These are phyloP conservation scores for Ormyrus labotus DNA, from an alignment of 2,888 invertebrate genomes.

Conservation along the genomic window DNA sequence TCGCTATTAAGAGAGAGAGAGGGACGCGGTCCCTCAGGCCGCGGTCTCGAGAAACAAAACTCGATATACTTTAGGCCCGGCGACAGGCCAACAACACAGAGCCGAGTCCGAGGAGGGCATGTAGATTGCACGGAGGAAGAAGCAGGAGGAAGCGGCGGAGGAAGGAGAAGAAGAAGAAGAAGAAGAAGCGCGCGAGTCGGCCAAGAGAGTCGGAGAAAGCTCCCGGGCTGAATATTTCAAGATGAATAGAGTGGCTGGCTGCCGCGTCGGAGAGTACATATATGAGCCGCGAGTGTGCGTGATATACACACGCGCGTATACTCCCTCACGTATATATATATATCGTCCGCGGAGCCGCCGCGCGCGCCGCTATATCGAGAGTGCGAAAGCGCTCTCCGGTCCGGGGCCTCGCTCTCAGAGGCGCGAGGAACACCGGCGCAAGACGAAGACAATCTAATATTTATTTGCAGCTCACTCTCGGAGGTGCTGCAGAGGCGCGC, in stretches of 20 bases:
- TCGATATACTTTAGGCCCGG: conserved; percentile 38
- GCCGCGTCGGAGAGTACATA: conserved; percentile 31
- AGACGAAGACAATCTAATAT: conserved; percentile 28
- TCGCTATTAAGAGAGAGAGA: conserved; percentile 15
- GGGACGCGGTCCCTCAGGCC: neutral
- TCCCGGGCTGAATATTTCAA: conserved; percentile 57
- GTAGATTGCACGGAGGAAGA: neutral
- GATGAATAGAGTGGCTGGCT: conserved; percentile 56
- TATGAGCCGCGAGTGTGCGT: neutral
- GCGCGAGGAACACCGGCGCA: conserved; percentile 5
- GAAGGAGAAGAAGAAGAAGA: neutral
- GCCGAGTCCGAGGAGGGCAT: neutral
- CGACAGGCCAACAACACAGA: conserved; percentile 19
- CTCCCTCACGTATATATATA: neutral
- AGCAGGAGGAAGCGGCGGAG: conserved; percentile 1
- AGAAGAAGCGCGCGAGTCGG: conserved; percentile 29
- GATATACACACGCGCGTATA: neutral
- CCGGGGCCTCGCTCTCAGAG: neutral
- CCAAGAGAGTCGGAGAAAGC: conserved; percentile 49
- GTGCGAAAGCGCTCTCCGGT: neutral
- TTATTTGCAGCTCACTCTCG: conserved; percentile 23
- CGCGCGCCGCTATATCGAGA: no score
- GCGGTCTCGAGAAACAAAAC: conserved; percentile 28
- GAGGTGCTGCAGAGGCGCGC: conserved; percentile 1
- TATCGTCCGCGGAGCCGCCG: neutral